Evolutionary conservation across 2,113 vertebrate genomes (phyloP), one percentile per base, ranked within the genome.

Genomic region (Cephalopterus ornatus): DNA sequence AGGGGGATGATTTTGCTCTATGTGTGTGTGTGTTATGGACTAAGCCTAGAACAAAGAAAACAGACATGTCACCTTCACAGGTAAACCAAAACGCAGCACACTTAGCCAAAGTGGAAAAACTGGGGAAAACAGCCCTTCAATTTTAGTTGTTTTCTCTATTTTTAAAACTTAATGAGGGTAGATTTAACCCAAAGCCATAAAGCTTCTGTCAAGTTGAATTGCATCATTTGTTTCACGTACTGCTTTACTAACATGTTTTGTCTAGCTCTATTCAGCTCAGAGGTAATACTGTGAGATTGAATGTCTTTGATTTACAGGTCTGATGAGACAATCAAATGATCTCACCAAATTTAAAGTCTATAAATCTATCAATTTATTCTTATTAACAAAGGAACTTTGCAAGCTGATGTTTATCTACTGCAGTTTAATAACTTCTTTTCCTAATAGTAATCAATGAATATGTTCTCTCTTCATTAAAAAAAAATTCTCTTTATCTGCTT

Each of bases 301-400:
- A 73, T 11, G 23, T 63, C 79, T 88, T 83, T 92, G 76, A 95
- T 93, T 95, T 90, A 89, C 33, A 84, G 50, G 35, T 85, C n/a
- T 92, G 56, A 88, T 49, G 65, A 97, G 83, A 93, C 73, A 93
- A 87, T 75, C 53, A 89, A 81, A 77, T 39, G 76, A 84, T 91
- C 92, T 90, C 0, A 19, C 66, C 49, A 89, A 88, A 86, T 37
- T 72, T 89, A 41, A 74, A 93, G 85, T 35, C 90, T 75, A 63
- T 91, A 93, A 93, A 95, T 97, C 92, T 84, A 88, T 93, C 66
- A 93, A 78, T 84, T 88, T 81, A 41, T 80, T 86, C 71, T 86
- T 93, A 94, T 92, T 94, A 95, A 88, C 85, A 91, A 88, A 92
- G 67, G 73, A 92, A 81, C 39, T 80, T 63, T 23, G 23, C 37